These are phyloP conservation scores for Athalia cordata DNA, from an alignment of 2,888 invertebrate genomes.

Conservation along the genomic window DNA sequence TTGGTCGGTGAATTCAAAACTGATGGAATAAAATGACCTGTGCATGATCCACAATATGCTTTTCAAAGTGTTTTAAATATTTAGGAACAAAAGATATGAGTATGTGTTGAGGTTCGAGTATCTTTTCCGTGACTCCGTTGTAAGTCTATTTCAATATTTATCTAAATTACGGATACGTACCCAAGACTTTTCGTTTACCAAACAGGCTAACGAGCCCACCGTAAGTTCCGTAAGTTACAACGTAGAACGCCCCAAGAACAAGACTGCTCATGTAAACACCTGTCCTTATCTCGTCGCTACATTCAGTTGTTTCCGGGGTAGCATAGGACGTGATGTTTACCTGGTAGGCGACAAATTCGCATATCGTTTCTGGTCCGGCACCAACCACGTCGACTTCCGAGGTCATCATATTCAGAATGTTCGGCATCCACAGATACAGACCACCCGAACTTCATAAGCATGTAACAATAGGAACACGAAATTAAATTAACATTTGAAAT, in stretches of 20 bases:
- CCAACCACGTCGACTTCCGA: not conserved
- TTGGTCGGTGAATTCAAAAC: not conserved
- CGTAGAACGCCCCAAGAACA: constrained; percentile 49
- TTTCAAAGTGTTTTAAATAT: not conserved
- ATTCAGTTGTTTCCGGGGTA: constrained; percentile 9
- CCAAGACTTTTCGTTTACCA: constrained; percentile 48
- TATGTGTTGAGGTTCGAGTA: too few species aligned
- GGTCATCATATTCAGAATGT: constrained; percentile 40
- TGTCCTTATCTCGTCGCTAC: constrained; percentile 18
- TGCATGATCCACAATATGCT: not conserved
- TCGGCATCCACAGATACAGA: constrained; percentile 41
- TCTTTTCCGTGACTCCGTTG: too few species aligned
- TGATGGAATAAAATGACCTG: too few species aligned
- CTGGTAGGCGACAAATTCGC: constrained; percentile 24
- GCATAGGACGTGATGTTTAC: constrained; percentile 23
- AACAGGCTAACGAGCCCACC: constrained; percentile 47
- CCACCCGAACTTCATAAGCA: constrained; percentile 12
- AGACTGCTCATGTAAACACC: constrained; percentile 49
- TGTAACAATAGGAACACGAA: not conserved
- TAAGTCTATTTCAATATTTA: not conserved
- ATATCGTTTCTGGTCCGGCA: constrained; percentile 10
- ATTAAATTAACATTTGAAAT: not conserved
- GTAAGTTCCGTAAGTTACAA: constrained; percentile 38
- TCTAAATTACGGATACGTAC: not conserved
- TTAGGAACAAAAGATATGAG: not conserved